Conservation (phyloP, 2,797 vertebrate genomes). For the Falco biarmicus region DNA sequence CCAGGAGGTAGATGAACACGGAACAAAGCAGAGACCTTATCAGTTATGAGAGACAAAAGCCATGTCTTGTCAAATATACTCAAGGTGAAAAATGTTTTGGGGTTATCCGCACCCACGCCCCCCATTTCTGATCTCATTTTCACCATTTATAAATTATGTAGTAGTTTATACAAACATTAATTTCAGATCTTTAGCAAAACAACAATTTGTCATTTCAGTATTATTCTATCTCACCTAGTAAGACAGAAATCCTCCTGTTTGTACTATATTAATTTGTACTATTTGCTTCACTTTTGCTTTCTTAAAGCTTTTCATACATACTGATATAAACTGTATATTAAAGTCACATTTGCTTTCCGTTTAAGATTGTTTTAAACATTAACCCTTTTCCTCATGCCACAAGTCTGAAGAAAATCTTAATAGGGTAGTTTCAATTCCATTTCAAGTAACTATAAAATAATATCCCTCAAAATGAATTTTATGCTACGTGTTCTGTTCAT, state of each 20-base stretch:
- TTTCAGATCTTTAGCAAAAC: background rate
- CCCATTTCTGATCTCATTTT: background rate
- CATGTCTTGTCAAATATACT: background rate
- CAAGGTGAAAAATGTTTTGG: background rate
- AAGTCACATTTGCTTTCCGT: background rate
- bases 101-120: too few relatives aligned
- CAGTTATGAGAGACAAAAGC: slow-evolving; percentile 23
- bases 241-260: background rate
- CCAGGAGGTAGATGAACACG: slow-evolving; percentile 16
- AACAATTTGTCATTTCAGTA: background rate
- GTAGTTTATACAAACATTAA: background rate
- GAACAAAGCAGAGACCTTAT: slow-evolving; percentile 26
- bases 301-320: background rate
- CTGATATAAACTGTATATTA: background rate
- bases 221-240: background rate
- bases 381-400: background rate
- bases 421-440: background rate
- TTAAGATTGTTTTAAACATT: background rate
- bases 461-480: slow-evolving; percentile 17
- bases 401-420: background rate
- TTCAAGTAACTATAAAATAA: slow-evolving; percentile 19
- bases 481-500: slow-evolving; percentile 15
- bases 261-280: background rate
- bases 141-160: background rate
- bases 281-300: background rate